These are phyloP conservation scores for Diacarnus erythraeanus DNA, from an alignment of 37 sponge, comb jelly and placozoan species.

Conservation along the genomic window DNA sequence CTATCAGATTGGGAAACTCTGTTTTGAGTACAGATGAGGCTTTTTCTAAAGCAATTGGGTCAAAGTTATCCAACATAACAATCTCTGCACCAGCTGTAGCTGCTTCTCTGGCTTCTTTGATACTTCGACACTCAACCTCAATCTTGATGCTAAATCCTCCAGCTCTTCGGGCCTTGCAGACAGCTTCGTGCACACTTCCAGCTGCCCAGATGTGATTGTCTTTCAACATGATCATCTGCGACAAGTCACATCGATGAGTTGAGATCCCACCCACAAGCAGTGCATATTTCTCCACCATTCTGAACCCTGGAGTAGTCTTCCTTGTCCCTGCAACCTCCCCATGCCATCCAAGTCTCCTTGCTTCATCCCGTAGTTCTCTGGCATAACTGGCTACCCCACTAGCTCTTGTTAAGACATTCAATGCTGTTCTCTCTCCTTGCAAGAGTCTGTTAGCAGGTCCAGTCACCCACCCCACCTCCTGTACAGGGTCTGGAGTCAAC, in stretches of 20 bases:
- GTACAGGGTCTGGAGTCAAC: constrained; percentile 51
- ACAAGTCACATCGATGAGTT: constrained; percentile 87
- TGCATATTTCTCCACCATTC: constrained; percentile 93
- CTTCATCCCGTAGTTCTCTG: constrained; percentile 51
- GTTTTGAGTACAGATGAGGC: constrained; percentile 72
- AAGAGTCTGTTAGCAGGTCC: constrained; percentile 79
- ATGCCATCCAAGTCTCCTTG: constrained; percentile 53
- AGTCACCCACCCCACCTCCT: constrained; percentile 61
- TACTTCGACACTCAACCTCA: constrained; percentile 91
- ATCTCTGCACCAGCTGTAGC: constrained; percentile 85
- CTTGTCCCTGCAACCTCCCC: constrained; percentile 94
- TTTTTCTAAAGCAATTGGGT: constrained; percentile 54
- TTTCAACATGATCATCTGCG: constrained; percentile 95
- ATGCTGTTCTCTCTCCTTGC: constrained; percentile 89
- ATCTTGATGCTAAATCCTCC: constrained; percentile 91
- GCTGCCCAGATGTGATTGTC: constrained; percentile 97
- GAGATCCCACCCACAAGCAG: constrained; percentile 89
- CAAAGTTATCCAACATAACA: constrained; percentile 94
- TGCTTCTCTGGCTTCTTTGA: constrained; percentile 85
- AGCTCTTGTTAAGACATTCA: constrained; percentile 82
- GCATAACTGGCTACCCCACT: constrained; percentile 90
- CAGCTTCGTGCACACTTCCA: constrained; percentile 75
- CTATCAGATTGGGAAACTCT: constrained; percentile 65
- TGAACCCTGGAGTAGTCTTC: constrained; percentile 96
- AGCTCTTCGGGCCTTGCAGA: constrained; percentile 73